Evolutionary conservation across 2,888 invertebrate species (phyloP), one percentile per base, ranked within the genome.

Genomic region (Resseliella maxima): DNA sequence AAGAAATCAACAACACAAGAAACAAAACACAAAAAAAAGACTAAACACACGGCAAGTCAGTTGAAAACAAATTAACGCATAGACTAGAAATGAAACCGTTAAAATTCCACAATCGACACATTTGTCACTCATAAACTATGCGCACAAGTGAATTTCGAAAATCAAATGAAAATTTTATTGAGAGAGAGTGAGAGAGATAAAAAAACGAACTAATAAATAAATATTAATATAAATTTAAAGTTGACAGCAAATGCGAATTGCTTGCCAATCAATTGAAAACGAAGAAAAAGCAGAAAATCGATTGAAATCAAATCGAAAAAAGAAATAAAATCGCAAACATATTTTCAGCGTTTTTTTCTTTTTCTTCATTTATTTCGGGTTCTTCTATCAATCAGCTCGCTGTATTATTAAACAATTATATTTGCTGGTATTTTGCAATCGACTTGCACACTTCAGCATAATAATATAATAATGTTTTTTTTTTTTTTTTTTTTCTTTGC

Each of bases 331-430:
- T 12, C 24, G n/a, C 41, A 83, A n/a, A 83, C 38, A 83, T 83
- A 83, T 38, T 83, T 38, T 38, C 83, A 83, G 24, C 38, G 3
- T 35, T 83, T 83, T 83, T 83, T 36, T 72, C 15, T 5, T 59
- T n/a, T n/a, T 59, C 6, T 31, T 81, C 81, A n/a, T n/a, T n/a
- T n/a, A n/a, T n/a, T n/a, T n/a, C n/a, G n/a, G n/a, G 24, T 83
- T 83, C 83, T 83, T 38, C 83, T 38, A 83, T 83, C 83, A 38
- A 83, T 38, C 38, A n/a, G 21, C 31, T 72, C 21, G 72, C 0
- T 38, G 8, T 83, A 38, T 83, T 38, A 83, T 83, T 83, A 83
- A 83, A 83, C 83, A 83, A 83, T 83, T 83, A 83, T 83, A 83
- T 38, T 72, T 83, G 83, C 83, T 83, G 21, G 36, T 38, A 83